Conservation (phyloP, 2,113 vertebrate species). For the Cyrtonyx montezumae region DNA sequence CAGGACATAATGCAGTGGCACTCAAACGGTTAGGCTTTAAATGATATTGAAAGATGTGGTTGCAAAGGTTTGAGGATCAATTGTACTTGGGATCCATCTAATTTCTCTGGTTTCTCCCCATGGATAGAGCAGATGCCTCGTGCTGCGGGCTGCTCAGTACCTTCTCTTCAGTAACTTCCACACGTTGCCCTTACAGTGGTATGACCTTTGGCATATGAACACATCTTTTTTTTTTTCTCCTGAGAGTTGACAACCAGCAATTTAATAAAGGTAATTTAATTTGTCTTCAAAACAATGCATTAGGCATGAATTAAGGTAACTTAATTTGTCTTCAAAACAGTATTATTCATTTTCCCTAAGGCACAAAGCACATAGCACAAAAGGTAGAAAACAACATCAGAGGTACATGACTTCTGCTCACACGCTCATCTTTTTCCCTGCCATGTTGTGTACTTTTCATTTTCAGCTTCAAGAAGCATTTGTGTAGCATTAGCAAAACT, state of each 20-base stretch:
- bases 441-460: conserved; percentile 31
- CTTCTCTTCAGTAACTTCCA: too few relatives aligned
- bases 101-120: neutral
- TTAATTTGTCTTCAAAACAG: conserved; percentile 70
- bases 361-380: neutral
- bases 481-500: neutral
- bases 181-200: neutral
- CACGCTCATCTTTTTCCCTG: conserved; percentile 7
- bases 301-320: conserved; percentile 49
- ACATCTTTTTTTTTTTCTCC: neutral
- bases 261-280: conserved; percentile 44
- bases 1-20: neutral
- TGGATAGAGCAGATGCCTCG: neutral
- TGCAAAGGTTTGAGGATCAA: neutral
- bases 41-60: neutral
- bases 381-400: conserved; percentile 42
- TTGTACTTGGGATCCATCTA: neutral
- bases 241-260: conserved; percentile 23
- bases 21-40: neutral
- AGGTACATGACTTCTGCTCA: conserved; percentile 55
- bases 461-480: conserved; percentile 42
- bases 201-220: neutral
- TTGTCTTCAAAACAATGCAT: conserved; percentile 54
- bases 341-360: conserved; percentile 46
- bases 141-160: neutral